Evolutionary conservation across 2,797 vertebrate genomes (phyloP).

Genomic region (Pogonophryne albipinna): DNA sequence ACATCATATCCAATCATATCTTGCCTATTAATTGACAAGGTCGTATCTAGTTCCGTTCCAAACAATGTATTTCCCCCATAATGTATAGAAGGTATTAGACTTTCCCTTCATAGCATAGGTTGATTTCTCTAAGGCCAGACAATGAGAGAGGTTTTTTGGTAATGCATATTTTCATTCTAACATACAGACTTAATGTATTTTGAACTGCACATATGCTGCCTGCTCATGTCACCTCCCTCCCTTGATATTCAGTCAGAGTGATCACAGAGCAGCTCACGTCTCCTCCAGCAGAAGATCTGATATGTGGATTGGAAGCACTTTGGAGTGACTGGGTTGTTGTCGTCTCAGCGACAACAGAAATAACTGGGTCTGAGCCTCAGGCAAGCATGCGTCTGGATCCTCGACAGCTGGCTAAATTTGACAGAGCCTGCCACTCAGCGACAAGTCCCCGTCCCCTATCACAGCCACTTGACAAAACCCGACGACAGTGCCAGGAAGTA

Average conservation of each 20-base stretch:
- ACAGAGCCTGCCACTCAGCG: slow-evolving; percentile 67
- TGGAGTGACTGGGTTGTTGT: slow-evolving; percentile 41
- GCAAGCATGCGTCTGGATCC: slow-evolving; percentile 56
- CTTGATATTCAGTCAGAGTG: slow-evolving; percentile 31
- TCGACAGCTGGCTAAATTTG: slow-evolving; percentile 75
- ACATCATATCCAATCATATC: too few species aligned
- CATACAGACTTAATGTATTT: neutral
- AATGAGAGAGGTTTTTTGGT: neutral
- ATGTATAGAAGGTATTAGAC: too few species aligned
- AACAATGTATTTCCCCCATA: too few species aligned
- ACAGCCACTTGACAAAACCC: slow-evolving; percentile 50
- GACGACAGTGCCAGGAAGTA: slow-evolving; percentile 46
- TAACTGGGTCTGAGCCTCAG: slow-evolving; percentile 63
- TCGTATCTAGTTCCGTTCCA: too few species aligned
- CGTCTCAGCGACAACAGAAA: slow-evolving; percentile 54
- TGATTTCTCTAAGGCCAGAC: too few species aligned
- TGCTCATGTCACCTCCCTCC: slow-evolving; percentile 10
- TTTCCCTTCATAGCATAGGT: too few species aligned
- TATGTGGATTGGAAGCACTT: slow-evolving; percentile 43
- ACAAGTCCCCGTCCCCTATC: slow-evolving; percentile 63
- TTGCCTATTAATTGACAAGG: too few species aligned
- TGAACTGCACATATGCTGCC: slow-evolving; percentile 9
- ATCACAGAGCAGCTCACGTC: slow-evolving; percentile 11
- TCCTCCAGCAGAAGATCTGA: slow-evolving; percentile 5
- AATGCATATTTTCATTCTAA: neutral